phyloP scores from a whole-genome alignment of 1,140 invertebrate species.

The Latrodectus geometricus region DNA sequence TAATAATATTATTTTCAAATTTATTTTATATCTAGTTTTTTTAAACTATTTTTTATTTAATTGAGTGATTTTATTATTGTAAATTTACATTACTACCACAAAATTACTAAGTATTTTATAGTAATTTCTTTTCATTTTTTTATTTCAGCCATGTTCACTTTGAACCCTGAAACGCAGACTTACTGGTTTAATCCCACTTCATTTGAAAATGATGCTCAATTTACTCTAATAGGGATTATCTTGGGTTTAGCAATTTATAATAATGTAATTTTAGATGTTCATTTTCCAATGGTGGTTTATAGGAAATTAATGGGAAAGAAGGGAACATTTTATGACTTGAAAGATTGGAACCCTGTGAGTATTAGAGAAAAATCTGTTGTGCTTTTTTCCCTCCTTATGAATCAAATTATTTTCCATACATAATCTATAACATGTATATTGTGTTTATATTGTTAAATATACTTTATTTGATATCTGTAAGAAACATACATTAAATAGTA shows the following conservation, averaged over 20 bases:
- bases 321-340: slow-evolving; percentile 87
- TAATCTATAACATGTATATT: no score
- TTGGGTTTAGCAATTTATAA: slow-evolving; percentile 96
- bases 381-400: no score
- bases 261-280: slow-evolving; percentile 92
- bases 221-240: slow-evolving; percentile 92
- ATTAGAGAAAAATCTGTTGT: not conserved
- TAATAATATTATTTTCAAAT: no score
- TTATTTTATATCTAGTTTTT: not conserved
- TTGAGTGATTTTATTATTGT: not conserved
- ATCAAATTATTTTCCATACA: no score
- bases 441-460: no score
- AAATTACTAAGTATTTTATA: not conserved
- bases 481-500: no score
- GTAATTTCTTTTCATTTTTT: slow-evolving; percentile 5
- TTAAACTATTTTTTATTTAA: no score
- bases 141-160: slow-evolving; percentile 75
- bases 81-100: not conserved
- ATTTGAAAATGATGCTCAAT: slow-evolving; percentile 93
- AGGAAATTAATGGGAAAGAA: slow-evolving; percentile 90
- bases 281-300: slow-evolving; percentile 95
- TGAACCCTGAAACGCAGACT: slow-evolving; percentile 79
- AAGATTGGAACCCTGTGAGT: slow-evolving; percentile 82
- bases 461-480: no score
- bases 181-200: slow-evolving; percentile 93